phyloP scores from a whole-genome alignment of 2,888 invertebrate species.

The Philereme vetulata region DNA sequence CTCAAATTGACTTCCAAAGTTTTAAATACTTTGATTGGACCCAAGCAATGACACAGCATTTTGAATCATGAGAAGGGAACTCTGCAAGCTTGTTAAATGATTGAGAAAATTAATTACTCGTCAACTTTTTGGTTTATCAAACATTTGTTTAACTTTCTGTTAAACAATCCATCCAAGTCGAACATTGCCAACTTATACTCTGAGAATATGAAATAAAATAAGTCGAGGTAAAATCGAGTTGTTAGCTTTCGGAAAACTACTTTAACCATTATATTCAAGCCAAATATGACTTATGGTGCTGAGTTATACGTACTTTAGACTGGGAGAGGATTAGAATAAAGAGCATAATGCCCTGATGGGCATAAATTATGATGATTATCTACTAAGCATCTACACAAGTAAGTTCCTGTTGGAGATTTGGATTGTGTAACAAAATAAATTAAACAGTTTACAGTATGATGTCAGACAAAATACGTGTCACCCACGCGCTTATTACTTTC shows the following conservation, averaged over 20 bases:
- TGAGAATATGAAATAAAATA: too few species aligned
- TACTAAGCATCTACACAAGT: slow-evolving; percentile 21
- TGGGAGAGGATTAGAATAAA: too few species aligned
- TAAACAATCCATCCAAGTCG: too few species aligned
- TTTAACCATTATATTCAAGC: too few species aligned
- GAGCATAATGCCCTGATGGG: too few species aligned
- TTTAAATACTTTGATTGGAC: slow-evolving; percentile 51
- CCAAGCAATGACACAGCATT: slow-evolving; percentile 30
- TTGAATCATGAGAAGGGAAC: slow-evolving; percentile 26
- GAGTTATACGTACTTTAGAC: too few species aligned
- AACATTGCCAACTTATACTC: too few species aligned
- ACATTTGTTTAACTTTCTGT: background rate
- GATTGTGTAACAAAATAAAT: slow-evolving; percentile 24
- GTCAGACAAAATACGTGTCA: slow-evolving; percentile 45
- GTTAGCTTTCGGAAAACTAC: too few species aligned
- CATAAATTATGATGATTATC: too few species aligned
- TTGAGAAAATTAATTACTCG: slow-evolving; percentile 32
- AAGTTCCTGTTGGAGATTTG: slow-evolving; percentile 15
- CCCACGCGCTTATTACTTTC: slow-evolving; percentile 64
- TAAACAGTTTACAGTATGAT: slow-evolving; percentile 38
- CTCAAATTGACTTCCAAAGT: slow-evolving; percentile 64
- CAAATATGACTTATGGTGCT: too few species aligned
- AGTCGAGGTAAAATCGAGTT: too few species aligned
- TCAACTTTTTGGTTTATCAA: slow-evolving; percentile 23
- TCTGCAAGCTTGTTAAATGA: slow-evolving; percentile 31